Evolutionary conservation across 2,888 invertebrate species (phyloP).

Genomic region (Chamaedrilus cognettii): DNA sequence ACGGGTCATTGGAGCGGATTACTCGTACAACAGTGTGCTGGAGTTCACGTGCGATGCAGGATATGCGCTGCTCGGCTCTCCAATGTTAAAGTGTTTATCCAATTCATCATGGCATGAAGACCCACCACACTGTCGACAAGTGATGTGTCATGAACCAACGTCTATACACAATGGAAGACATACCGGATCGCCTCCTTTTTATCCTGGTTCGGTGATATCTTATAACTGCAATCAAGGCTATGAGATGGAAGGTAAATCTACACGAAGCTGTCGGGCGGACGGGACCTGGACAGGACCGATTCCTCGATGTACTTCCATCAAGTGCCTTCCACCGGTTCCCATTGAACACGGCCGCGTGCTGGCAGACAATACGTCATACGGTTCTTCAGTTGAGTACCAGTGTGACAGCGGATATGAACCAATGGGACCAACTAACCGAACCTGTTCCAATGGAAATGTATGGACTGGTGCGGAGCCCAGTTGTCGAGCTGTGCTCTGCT

Average conservation of each 20-base stretch:
- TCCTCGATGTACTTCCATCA: constrained; percentile 40
- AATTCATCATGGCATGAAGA: constrained; percentile 25
- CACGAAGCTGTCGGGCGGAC: constrained; percentile 46
- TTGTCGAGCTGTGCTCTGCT: constrained; percentile 45
- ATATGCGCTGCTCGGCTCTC: constrained; percentile 23
- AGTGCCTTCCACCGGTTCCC: constrained; percentile 33
- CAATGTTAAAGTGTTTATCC: constrained; percentile 13
- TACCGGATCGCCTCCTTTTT: constrained; percentile 3
- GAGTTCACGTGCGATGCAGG: constrained; percentile 32
- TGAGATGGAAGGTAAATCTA: constrained; percentile 31
- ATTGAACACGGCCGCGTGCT: constrained; percentile 20
- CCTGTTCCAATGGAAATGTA: constrained; percentile 45
- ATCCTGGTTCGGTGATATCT: constrained; percentile 28
- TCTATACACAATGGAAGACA: constrained; percentile 20
- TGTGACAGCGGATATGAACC: constrained; percentile 53
- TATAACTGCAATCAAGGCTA: constrained; percentile 31
- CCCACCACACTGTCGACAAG: constrained; percentile 29
- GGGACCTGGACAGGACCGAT: constrained; percentile 51
- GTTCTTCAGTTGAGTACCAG: constrained; percentile 36
- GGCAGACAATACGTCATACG: constrained; percentile 16
- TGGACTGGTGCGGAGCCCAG: constrained; percentile 49
- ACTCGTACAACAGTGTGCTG: constrained; percentile 5
- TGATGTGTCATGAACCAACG: constrained; percentile 38
- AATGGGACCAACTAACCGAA: constrained; percentile 41
- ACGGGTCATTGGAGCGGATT: constrained; percentile 17